A percentile compares a stretch with the other conserved stretches of the same genome.
Evolutionary conservation across 2,113 vertebrate genomes (phyloP).

Genomic region (Egretta garzetta): DNA sequence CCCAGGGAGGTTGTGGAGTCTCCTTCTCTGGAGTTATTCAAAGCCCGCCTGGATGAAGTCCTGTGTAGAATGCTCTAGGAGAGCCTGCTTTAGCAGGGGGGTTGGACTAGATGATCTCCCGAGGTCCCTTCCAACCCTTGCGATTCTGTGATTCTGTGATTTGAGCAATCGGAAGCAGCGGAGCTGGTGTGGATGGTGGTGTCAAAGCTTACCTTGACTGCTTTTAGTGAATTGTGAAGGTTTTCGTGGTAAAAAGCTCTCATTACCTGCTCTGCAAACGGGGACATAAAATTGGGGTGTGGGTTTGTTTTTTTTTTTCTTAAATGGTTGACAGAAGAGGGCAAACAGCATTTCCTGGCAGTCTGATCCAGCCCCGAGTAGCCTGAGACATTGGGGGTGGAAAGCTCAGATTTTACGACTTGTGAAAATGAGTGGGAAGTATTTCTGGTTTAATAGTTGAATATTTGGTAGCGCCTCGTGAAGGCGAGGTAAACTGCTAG

Average conservation of each 20-base stretch:
- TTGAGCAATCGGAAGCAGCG: neutral
- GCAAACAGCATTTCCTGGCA: neutral
- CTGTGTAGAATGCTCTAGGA: too few relatives aligned
- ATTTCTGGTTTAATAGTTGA: neutral
- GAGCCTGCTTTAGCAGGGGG: too few relatives aligned
- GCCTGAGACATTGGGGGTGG: neutral
- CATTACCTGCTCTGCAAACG: neutral
- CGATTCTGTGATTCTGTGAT: too few relatives aligned
- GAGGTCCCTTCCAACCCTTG: too few relatives aligned
- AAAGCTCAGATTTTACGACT: neutral
- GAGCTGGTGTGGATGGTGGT: neutral
- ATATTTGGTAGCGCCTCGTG: neutral
- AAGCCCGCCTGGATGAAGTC: too few relatives aligned
- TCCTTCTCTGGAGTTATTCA: too few relatives aligned
- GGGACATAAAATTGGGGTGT: neutral
- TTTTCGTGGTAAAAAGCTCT: neutral
- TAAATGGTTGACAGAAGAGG: neutral
- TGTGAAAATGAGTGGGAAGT: neutral
- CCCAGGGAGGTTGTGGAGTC: too few relatives aligned
- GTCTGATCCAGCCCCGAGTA: neutral
- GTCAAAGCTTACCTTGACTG: neutral
- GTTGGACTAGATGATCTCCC: too few relatives aligned
- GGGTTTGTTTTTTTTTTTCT: neutral
- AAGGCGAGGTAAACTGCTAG: neutral
- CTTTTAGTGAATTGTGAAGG: neutral